Percentiles rank a stretch among this genome's conserved stretches.
Evolutionary conservation across 2,113 vertebrate genomes (phyloP).

Genomic region (Oriolus oriolus): DNA sequence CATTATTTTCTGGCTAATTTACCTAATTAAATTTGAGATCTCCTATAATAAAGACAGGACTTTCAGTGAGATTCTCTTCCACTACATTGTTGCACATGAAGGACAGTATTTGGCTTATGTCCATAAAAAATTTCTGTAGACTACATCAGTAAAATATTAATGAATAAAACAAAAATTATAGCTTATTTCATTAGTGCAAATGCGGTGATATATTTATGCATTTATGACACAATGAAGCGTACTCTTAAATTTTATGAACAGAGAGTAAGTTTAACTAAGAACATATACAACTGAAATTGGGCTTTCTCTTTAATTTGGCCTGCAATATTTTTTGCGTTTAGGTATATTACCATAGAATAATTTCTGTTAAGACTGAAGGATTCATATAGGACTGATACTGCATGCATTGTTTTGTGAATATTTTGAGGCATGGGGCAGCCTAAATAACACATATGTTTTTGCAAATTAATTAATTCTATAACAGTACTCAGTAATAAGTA

Average conservation of each 20-base stretch:
- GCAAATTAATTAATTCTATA: conserved; percentile 47
- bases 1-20: not conserved
- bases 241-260: not conserved
- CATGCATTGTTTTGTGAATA: conserved; percentile 3
- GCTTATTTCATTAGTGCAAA: not conserved
- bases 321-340: not conserved
- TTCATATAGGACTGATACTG: not conserved
- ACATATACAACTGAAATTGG: not conserved
- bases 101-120: not conserved
- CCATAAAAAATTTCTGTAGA: not conserved
- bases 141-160: not conserved
- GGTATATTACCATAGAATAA: not conserved
- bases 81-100: not conserved
- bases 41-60: not conserved
- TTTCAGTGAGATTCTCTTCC: not conserved
- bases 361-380: not conserved
- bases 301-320: not conserved
- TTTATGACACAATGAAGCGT: not conserved
- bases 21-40: not conserved
- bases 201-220: not conserved
- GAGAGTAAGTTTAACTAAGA: not conserved
- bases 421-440: not conserved
- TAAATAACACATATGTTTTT: conserved; percentile 14
- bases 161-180: not conserved
- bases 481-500: not conserved